Percentiles rank a stretch among this genome's conserved stretches.
Conservation (phyloP, 2,113 vertebrate species). For the Callipepla squamata region DNA sequence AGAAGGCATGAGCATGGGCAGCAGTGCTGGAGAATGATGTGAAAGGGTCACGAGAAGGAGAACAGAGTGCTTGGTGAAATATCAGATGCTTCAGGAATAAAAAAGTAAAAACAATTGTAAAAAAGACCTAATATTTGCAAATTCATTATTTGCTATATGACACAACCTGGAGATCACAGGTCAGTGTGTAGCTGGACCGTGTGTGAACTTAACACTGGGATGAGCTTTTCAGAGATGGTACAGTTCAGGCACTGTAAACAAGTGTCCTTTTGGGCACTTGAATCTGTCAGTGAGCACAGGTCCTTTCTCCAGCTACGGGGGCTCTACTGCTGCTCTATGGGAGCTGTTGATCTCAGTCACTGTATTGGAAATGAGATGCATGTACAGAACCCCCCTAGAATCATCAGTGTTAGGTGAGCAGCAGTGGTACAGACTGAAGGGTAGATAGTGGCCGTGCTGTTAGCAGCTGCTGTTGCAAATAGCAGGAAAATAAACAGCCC, state of each 20-base stretch:
- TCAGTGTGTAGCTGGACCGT: accelerated
- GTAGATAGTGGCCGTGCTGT: neutral
- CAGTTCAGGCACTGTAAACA: neutral
- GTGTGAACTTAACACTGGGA: neutral
- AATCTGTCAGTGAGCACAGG: accelerated
- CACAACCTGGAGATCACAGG: neutral
- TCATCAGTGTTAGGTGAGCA: neutral
- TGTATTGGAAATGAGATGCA: neutral
- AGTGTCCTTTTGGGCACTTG: neutral
- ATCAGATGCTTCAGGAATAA: neutral
- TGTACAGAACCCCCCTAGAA: neutral
- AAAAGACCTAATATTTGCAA: neutral
- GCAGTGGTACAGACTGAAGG: neutral
- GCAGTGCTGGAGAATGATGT: neutral
- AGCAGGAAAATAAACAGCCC: neutral
- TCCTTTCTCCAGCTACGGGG: too few relatives aligned
- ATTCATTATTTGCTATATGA: neutral
- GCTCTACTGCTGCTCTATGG: neutral
- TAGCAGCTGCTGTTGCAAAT: neutral
- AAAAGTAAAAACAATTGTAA: neutral
- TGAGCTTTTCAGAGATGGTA: neutral
- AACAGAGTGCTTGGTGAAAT: neutral
- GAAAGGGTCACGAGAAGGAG: neutral
- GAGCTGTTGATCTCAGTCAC: neutral
- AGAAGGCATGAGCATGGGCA: too few relatives aligned